Percentiles rank a stretch among this genome's conserved stretches.
These are phyloP conservation scores for Pelobates cultripes DNA, from an alignment of 2,797 vertebrate genomes.

Conservation along the genomic window DNA sequence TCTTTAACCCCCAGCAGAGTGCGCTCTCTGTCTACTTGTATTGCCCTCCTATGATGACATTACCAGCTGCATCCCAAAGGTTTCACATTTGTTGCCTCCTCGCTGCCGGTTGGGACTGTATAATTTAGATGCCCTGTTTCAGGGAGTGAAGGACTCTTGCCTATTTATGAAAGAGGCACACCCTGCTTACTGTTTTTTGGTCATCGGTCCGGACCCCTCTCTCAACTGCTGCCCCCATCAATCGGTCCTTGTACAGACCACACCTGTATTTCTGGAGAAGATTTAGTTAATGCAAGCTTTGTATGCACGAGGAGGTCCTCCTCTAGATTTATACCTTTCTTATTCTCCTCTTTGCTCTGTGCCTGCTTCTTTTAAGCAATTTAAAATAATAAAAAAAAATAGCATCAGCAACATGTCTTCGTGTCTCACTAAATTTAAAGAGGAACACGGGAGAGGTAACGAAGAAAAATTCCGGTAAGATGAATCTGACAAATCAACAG, in stretches of 20 bases:
- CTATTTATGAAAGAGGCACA: background rate
- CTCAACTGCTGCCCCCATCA: background rate
- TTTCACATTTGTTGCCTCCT: background rate
- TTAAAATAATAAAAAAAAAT: conserved; percentile 79
- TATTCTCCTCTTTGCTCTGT: conserved; percentile 68
- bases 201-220: conserved; percentile 11
- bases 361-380: conserved; percentile 80
- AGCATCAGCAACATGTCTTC: conserved; percentile 71
- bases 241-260: conserved; percentile 29
- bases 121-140: background rate
- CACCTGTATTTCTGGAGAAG: conserved; percentile 20
- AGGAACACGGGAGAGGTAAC: background rate
- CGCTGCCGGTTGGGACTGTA: background rate
- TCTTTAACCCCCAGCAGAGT: background rate
- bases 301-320: conserved; percentile 52
- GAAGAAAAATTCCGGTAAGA: background rate
- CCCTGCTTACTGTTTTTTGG: conserved; percentile 13
- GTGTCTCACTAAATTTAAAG: conserved; percentile 54
- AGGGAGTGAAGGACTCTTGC: conserved; percentile 14
- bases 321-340: conserved; percentile 59
- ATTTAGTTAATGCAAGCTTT: conserved; percentile 76
- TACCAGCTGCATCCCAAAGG: background rate
- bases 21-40: too few relatives aligned
- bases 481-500: background rate
- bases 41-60: background rate